These are phyloP conservation scores for Xestoiulus laeticollis DNA, from an alignment of 2,888 invertebrate species.

Conservation along the genomic window DNA sequence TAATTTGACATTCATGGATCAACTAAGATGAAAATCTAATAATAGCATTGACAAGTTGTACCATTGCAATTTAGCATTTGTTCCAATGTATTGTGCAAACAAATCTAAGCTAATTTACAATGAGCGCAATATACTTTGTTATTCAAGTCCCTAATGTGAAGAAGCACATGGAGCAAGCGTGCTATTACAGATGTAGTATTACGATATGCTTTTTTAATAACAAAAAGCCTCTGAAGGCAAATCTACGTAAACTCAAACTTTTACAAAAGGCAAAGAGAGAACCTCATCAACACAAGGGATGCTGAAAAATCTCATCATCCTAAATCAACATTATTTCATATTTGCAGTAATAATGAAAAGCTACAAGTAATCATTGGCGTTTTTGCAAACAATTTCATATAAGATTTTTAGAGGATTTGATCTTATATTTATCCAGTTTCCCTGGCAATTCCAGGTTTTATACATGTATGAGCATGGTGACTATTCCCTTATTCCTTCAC, in stretches of 20 bases:
- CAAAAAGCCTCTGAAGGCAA: neutral
- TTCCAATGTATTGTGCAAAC: neutral
- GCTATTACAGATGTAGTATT: neutral
- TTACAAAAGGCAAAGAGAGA: neutral
- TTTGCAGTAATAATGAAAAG: neutral
- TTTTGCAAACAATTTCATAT: neutral
- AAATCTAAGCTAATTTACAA: neutral
- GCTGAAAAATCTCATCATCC: neutral
- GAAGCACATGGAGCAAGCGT: neutral
- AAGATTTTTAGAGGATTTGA: too few relatives aligned
- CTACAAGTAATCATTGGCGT: neutral
- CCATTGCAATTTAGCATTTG: neutral
- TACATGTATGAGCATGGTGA: too few relatives aligned
- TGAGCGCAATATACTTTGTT: neutral
- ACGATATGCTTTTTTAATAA: neutral
- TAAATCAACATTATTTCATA: constrained; percentile 2
- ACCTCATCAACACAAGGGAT: neutral
- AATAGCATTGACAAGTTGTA: neutral
- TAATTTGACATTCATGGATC: neutral
- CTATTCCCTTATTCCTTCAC: too few relatives aligned
- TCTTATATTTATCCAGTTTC: too few relatives aligned
- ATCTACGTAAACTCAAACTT: neutral
- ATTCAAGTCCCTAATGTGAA: neutral
- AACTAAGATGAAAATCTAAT: neutral
- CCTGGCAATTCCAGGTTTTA: too few relatives aligned